These are phyloP conservation scores for Amphiura filiformis DNA, from an alignment of 35 echinoderm and acorn worm species.

Conservation along the genomic window DNA sequence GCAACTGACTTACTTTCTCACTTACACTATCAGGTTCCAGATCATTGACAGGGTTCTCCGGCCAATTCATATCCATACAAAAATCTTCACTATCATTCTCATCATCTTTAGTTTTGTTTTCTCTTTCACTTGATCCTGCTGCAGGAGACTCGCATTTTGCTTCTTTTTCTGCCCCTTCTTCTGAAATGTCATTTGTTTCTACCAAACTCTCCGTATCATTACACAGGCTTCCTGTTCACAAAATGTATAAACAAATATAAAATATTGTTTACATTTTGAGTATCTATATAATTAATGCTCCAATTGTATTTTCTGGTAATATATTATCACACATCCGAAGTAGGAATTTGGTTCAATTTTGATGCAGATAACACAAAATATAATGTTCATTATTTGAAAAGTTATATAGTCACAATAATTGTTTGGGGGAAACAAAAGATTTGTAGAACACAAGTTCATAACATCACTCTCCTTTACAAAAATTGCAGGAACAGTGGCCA, in stretches of 20 bases:
- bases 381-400: no score
- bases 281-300: no score
- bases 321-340: no score
- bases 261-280: background rate
- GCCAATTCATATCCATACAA: constrained; percentile 1
- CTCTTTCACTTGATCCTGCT: background rate
- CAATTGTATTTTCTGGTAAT: no score
- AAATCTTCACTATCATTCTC: background rate
- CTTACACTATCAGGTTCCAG: background rate
- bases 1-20: background rate
- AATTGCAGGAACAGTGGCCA: no score
- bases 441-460: no score
- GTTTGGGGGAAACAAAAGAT: no score
- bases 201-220: background rate
- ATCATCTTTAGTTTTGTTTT: background rate
- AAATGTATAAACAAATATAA: no score
- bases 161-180: background rate
- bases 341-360: no score
- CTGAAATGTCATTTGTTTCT: background rate
- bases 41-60: background rate
- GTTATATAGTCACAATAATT: no score
- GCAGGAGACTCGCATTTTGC: background rate
- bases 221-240: background rate
- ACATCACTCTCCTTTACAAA: no score
- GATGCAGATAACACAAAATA: no score